These are phyloP conservation scores for Oriolus oriolus DNA, from an alignment of 2,113 vertebrate genomes.

Conservation along the genomic window DNA sequence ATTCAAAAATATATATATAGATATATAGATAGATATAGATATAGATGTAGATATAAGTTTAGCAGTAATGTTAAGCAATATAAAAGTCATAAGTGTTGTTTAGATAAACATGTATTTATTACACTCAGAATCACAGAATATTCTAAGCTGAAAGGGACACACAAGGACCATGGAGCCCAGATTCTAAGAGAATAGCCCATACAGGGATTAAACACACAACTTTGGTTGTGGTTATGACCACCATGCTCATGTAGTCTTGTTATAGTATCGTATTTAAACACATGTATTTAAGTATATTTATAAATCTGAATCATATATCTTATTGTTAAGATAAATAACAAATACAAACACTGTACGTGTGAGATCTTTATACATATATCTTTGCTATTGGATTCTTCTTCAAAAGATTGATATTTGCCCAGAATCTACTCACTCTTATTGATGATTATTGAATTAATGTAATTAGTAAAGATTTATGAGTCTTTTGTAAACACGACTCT, in stretches of 20 bases:
- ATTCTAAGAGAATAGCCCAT: background rate
- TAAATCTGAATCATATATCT: background rate
- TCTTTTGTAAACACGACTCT: background rate
- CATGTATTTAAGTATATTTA: background rate
- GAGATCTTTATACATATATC: background rate
- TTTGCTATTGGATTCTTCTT: background rate
- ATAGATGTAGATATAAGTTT: background rate
- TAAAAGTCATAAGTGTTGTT: background rate
- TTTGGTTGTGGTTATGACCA: background rate
- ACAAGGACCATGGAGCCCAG: fast-evolving
- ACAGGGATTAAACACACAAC: background rate
- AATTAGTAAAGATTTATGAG: background rate
- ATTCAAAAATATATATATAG: background rate
- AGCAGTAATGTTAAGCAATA: background rate
- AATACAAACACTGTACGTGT: background rate
- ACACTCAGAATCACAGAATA: background rate
- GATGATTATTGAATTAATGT: background rate
- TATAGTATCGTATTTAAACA: background rate
- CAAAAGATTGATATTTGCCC: background rate
- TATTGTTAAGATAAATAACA: background rate
- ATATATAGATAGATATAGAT: background rate
- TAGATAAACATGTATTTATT: background rate
- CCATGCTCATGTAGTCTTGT: background rate
- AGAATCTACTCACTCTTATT: background rate
- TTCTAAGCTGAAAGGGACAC: background rate